A percentile compares a stretch with the other conserved stretches of the same genome.
Conservation (phyloP, 2,888 invertebrate species). For the Trachelus stipa region DNA sequence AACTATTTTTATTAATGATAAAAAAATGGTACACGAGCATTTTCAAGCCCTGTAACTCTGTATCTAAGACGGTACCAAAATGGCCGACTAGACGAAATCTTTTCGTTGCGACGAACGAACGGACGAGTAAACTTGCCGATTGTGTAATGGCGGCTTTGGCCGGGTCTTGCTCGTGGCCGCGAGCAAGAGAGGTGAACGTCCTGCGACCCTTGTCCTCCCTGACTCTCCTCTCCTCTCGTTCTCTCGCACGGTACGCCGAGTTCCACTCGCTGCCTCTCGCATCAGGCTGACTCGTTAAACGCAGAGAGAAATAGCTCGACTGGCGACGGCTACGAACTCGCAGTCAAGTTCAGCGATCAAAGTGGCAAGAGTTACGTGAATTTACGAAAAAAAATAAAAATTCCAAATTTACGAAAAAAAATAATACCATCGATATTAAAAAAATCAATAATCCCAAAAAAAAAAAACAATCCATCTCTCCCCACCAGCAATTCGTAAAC, state of each 20-base stretch:
- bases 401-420: neutral
- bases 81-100: conserved; percentile 45
- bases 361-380: neutral
- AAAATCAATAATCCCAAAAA: neutral
- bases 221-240: conserved; percentile 8
- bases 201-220: conserved; percentile 43
- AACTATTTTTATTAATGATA: neutral
- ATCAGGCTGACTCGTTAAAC: conserved; percentile 14
- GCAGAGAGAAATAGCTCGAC: conserved; percentile 11
- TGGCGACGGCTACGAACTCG: conserved; percentile 5
- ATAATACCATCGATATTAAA: neutral
- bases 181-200: conserved; percentile 57
- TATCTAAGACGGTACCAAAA: conserved; percentile 50
- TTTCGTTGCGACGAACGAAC: neutral
- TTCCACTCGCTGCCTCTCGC: conserved; percentile 20
- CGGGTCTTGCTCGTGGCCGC: conserved; percentile 40
- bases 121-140: conserved; percentile 38
- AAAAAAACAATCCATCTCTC: neutral
- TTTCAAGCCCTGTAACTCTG: neutral
- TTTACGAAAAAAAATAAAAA: neutral
- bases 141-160: conserved; percentile 61
- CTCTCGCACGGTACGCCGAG: conserved; percentile 19
- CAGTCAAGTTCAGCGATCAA: neutral
- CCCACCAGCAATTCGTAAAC: neutral
- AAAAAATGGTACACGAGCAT: neutral